Evolutionary conservation across 2,888 invertebrate species (phyloP).

Genomic region (Diarsia brunnea): DNA sequence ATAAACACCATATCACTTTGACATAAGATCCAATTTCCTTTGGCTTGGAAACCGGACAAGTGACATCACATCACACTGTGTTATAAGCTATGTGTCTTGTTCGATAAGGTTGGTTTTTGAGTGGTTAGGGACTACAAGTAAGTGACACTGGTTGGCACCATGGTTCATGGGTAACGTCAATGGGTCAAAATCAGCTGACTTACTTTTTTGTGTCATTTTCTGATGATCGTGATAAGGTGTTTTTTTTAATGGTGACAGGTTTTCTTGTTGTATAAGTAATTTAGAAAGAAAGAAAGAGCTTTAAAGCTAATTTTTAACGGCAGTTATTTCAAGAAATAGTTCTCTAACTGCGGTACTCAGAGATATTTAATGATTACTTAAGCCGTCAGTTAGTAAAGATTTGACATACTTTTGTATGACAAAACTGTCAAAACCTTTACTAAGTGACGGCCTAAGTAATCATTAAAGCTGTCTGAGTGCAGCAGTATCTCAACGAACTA

Average conservation of each 20-base stretch:
- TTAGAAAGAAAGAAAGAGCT: no score
- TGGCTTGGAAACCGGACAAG: background rate
- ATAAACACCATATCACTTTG: constrained; percentile 7
- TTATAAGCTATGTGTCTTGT: background rate
- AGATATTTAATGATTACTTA: no score
- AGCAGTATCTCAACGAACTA: no score
- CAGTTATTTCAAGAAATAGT: background rate
- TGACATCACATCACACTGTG: constrained; percentile 30
- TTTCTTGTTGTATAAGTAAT: background rate
- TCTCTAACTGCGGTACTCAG: no score
- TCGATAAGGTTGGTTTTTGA: background rate
- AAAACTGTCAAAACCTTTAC: no score
- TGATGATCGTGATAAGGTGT: constrained; percentile 20
- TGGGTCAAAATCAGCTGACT: constrained; percentile 45
- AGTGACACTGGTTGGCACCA: constrained; percentile 50
- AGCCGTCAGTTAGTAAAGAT: no score
- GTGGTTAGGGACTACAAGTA: no score
- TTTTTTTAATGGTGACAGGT: constrained; percentile 4
- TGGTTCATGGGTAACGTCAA: constrained; percentile 34
- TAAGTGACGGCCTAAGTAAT: no score
- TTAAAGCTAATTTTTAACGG: background rate
- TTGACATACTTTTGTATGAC: no score
- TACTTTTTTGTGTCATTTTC: constrained; percentile 48
- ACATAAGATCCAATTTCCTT: constrained; percentile 31
- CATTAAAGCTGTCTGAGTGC: no score